phyloP scores from a whole-genome alignment of 2,113 vertebrate genomes.

The Amblyornis subalaris region DNA sequence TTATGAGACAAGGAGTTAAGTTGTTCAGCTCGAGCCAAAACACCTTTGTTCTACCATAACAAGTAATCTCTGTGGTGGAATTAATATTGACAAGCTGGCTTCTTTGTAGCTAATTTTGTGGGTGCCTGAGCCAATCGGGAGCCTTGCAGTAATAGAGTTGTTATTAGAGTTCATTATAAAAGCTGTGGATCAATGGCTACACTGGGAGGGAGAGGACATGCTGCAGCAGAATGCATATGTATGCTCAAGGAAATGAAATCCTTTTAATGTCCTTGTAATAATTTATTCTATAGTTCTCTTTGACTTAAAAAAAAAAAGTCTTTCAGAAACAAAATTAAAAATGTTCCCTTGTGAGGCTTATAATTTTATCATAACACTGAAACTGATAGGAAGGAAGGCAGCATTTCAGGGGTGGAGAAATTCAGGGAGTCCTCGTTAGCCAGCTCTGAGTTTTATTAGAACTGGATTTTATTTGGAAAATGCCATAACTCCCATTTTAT shows the following conservation, averaged over 20 bases:
- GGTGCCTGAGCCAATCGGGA: slow-evolving; percentile 81
- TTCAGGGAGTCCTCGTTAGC: neutral
- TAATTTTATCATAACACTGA: neutral
- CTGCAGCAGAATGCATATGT: slow-evolving; percentile 68
- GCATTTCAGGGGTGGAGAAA: neutral
- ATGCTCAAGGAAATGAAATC: slow-evolving; percentile 73
- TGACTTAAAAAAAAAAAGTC: neutral
- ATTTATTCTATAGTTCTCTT: slow-evolving; percentile 52
- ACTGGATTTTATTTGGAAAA: neutral
- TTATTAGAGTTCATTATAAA: slow-evolving; percentile 90
- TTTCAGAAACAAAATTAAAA: slow-evolving; percentile 27
- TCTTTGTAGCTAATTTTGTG: slow-evolving; percentile 90
- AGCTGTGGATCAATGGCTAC: slow-evolving; percentile 84
- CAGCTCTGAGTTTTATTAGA: neutral
- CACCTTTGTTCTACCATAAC: slow-evolving; percentile 89
- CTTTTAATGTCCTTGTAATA: slow-evolving; percentile 66
- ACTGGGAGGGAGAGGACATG: slow-evolving; percentile 75
- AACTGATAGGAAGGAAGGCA: neutral
- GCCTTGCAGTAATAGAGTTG: slow-evolving; percentile 86
- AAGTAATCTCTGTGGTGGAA: slow-evolving; percentile 82
- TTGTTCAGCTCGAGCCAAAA: slow-evolving; percentile 77
- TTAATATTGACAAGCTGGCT: slow-evolving; percentile 88
- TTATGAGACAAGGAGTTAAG: slow-evolving; percentile 86
- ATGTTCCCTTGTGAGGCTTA: neutral
- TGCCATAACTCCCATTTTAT: neutral